Evolutionary conservation across 2,113 vertebrate genomes (phyloP).

Genomic region (Fulmarus glacialis): DNA sequence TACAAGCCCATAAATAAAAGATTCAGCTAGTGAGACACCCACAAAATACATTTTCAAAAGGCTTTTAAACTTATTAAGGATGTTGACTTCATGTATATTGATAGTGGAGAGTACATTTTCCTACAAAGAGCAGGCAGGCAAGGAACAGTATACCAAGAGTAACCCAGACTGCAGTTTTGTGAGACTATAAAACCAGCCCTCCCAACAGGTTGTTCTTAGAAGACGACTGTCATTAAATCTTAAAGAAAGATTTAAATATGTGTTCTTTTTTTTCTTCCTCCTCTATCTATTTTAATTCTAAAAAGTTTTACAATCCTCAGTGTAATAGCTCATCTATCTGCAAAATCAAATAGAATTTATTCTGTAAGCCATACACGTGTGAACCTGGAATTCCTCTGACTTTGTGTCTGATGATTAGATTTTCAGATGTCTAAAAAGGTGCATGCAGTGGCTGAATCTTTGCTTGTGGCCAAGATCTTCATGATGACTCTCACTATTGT

Average conservation of each 20-base stretch:
- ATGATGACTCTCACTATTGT: background rate
- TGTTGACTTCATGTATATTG: constrained; percentile 42
- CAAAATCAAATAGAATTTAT: constrained; percentile 1
- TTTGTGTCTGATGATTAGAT: background rate
- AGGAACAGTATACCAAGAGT: background rate
- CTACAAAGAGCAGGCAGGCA: background rate
- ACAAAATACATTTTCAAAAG: constrained; percentile 63
- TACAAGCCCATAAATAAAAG: constrained; percentile 67
- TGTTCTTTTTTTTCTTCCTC: background rate
- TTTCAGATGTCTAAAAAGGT: background rate
- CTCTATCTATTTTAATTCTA: constrained; percentile 25
- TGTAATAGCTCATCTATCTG: background rate
- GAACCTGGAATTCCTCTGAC: background rate
- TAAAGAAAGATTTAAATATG: constrained; percentile 27
- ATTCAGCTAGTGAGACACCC: constrained; percentile 38
- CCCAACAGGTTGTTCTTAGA: constrained; percentile 13
- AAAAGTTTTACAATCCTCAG: background rate
- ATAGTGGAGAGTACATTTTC: constrained; percentile 8
- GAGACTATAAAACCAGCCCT: background rate
- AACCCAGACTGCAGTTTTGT: background rate
- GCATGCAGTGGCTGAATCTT: background rate
- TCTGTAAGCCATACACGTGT: background rate
- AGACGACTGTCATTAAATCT: background rate
- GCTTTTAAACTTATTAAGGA: constrained; percentile 71
- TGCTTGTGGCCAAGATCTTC: background rate